Percentiles rank a stretch among this genome's conserved stretches.
These are phyloP conservation scores for Drosophila punjabiensis DNA, from an alignment of 1,140 invertebrate genomes.

Conservation along the genomic window DNA sequence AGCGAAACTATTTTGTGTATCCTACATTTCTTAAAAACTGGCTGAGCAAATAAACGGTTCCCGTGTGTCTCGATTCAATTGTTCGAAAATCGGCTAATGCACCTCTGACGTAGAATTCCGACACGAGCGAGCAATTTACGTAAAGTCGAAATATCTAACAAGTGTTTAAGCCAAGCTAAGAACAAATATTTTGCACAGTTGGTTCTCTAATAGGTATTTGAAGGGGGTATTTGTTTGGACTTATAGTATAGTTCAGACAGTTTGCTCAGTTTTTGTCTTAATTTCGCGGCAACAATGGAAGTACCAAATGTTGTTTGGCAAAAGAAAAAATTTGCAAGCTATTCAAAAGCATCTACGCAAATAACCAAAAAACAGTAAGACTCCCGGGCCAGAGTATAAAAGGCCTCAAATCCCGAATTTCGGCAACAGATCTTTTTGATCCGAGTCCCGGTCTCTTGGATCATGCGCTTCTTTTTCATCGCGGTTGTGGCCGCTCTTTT, in stretches of 20 bases:
- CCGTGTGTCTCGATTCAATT: constrained; percentile 13
- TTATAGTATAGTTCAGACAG: constrained; percentile 40
- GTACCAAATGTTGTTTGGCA: constrained; percentile 70
- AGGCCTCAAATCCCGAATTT: constrained; percentile 29
- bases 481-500: constrained; percentile 55
- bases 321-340: constrained; percentile 69
- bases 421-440: constrained; percentile 58
- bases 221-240: constrained; percentile 30
- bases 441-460: constrained; percentile 25
- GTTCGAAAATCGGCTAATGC: constrained; percentile 37
- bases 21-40: neutral
- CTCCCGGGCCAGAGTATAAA: constrained; percentile 56
- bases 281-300: constrained; percentile 49
- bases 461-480: constrained; percentile 64
- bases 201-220: constrained; percentile 40
- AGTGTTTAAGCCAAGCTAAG: constrained; percentile 65
- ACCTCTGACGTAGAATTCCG: constrained; percentile 59
- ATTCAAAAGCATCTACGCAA: constrained; percentile 74
- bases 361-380: constrained; percentile 48
- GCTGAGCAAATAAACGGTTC: constrained; percentile 22
- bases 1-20: constrained; percentile 2
- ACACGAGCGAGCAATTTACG: constrained; percentile 56
- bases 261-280: constrained; percentile 27
- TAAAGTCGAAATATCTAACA: constrained; percentile 61
- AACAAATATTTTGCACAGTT: constrained; percentile 76